These are phyloP conservation scores for Gymnocephalus cernua DNA, from an alignment of 2,113 vertebrate species.

Conservation along the genomic window DNA sequence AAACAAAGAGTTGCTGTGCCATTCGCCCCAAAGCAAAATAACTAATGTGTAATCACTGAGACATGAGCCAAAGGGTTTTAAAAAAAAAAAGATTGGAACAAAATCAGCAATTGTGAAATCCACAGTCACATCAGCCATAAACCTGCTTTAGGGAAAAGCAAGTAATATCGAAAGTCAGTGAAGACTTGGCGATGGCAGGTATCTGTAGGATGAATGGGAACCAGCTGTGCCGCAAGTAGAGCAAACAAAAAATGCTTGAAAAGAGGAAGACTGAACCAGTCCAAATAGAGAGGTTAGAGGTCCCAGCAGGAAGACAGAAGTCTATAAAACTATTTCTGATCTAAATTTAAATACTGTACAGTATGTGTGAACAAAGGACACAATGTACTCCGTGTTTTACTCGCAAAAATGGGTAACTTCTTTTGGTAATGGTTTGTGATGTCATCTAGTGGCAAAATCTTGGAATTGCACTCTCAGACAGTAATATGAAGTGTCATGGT, in stretches of 20 bases:
- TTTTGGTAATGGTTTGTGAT: constrained; percentile 2
- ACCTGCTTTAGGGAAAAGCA: constrained; percentile 25
- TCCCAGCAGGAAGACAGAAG: neutral
- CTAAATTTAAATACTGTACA: neutral
- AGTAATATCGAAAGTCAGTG: neutral
- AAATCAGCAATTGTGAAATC: constrained; percentile 47
- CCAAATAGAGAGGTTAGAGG: neutral
- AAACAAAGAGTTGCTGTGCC: constrained; percentile 45
- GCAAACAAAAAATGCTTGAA: neutral
- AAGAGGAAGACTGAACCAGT: neutral
- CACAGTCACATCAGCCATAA: neutral
- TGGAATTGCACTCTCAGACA: constrained; percentile 7
- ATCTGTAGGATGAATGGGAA: constrained; percentile 29
- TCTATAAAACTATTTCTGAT: constrained; percentile 8
- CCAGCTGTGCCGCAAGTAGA: constrained; percentile 39
- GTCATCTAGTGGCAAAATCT: constrained; percentile 44
- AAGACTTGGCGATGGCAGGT: neutral
- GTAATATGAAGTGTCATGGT: neutral
- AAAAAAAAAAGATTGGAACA: constrained; percentile 31
- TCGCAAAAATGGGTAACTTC: neutral
- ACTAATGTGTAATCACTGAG: constrained; percentile 37
- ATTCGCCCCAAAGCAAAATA: constrained; percentile 48
- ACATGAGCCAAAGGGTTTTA: constrained; percentile 28
- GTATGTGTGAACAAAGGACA: constrained; percentile 24
- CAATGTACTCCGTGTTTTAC: constrained; percentile 13